Conservation (phyloP, 2,113 vertebrate genomes). For the Toxotes jaculatrix region DNA sequence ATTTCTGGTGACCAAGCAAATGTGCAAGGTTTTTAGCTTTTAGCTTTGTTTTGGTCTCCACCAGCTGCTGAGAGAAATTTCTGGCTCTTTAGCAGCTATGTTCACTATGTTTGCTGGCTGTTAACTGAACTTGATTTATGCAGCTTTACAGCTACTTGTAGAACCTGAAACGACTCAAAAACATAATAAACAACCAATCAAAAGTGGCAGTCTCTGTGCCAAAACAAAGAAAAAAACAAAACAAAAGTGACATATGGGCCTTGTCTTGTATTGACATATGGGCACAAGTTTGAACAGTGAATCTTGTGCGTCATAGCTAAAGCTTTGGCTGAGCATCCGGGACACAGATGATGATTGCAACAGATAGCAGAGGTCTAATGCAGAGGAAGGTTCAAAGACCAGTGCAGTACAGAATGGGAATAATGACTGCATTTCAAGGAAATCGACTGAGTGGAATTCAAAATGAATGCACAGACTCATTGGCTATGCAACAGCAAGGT, state of each 20-base stretch:
- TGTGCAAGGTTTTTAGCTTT: no score
- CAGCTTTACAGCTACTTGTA: neutral
- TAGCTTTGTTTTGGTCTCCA: neutral
- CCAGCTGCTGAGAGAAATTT: neutral
- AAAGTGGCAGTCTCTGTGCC: neutral
- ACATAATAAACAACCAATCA: neutral
- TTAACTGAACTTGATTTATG: neutral
- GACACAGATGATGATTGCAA: constrained; percentile 55
- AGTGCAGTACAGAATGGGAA: constrained; percentile 34
- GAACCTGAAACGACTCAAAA: neutral
- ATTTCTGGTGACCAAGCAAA: neutral
- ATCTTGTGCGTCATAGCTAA: constrained; percentile 60
- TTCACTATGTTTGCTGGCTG: no score
- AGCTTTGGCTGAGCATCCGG: constrained; percentile 59
- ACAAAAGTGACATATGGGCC: no score
- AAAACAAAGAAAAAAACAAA: constrained; percentile 17
- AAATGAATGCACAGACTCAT: constrained; percentile 50
- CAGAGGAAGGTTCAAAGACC: constrained; percentile 61
- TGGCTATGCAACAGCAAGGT: constrained; percentile 44
- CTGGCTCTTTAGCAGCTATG: neutral
- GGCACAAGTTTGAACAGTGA: constrained; percentile 33
- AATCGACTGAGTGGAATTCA: constrained; percentile 53
- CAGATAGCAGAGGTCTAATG: constrained; percentile 56
- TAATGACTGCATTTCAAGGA: constrained; percentile 54
- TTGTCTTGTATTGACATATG: constrained; percentile 13